These are phyloP conservation scores for Clitarchus hookeri DNA, from an alignment of 2,888 invertebrate species.

Conservation along the genomic window DNA sequence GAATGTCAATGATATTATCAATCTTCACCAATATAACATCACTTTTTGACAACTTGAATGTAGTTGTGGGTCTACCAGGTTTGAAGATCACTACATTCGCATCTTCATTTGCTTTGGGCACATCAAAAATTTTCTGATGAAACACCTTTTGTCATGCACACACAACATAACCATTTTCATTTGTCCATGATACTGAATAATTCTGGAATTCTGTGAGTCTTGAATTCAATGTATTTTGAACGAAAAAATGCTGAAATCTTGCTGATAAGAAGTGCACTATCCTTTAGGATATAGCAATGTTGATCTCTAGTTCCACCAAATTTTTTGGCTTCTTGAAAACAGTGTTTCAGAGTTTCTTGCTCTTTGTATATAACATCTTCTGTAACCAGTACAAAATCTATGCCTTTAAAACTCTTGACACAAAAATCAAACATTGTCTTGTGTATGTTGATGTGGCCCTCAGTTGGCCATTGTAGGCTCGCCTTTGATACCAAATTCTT, in stretches of 20 bases:
- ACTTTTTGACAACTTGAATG: background rate
- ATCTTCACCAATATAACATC: background rate
- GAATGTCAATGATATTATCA: constrained; percentile 5
- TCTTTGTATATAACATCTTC: background rate
- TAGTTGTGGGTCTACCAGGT: background rate
- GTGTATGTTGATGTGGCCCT: background rate
- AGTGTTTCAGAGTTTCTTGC: background rate
- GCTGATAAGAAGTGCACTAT: background rate
- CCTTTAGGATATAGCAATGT: background rate
- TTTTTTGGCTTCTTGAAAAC: background rate
- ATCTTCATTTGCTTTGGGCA: background rate
- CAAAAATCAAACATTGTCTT: constrained; percentile 7
- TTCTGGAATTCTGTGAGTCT: background rate
- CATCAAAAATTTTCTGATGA: background rate
- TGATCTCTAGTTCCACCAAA: background rate
- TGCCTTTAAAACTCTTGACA: background rate
- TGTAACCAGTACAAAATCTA: background rate
- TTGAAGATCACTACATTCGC: background rate
- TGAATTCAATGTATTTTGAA: background rate
- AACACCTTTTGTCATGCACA: background rate
- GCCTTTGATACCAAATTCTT: background rate
- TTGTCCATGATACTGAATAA: background rate
- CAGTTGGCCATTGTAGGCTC: constrained; percentile 10
- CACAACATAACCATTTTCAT: background rate
- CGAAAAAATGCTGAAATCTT: background rate